Evolutionary conservation across 2,888 invertebrate species (phyloP), one percentile per base, ranked within the genome.

Genomic region (Synanthedon myopaeformis): DNA sequence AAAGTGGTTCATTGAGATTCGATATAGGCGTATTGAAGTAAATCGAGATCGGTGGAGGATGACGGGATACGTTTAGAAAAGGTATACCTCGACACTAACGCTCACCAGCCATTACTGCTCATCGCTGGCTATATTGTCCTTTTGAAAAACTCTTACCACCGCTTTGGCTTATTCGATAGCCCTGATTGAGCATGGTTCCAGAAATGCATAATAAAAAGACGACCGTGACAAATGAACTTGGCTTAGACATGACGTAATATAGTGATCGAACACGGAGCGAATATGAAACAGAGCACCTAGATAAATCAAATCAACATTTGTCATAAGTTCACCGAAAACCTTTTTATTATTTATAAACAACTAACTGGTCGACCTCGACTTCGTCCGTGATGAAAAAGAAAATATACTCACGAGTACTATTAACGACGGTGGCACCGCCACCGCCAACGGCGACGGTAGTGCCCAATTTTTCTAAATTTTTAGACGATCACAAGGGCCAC

Each of bases 1-100:
- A 14, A n/a, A 45, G 13, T 45, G 13, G 6, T 45, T 14, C n/a
- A 45, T 45, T 49, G 49, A 49, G 19, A 23, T 5, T 17, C 19
- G 49, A 12, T 17, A 19, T 23, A 49, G 49, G 11, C 19, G 56
- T 55, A 59, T 57, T 56, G 59, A 62, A 61, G 61, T 60, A 65
- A 66, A 61, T 64, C 61, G 58, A 59, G 55, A 56, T 55, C 49
- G 49, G 12, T 12, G 17, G 10, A 35, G 49, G 49, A 17, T 49
- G 23, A 49, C 19, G 13, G 3, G 13, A 49, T 49, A 49, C 8
- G 19, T 49, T 35, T 35, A 35, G 35, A 49, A 17, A 45, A 49
- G 49, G 49, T 49, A 35, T 8, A 49, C 5, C 49, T 11, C 17
- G 19, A 11, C 49, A 19, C 11, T n/a, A 14, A 10, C 49, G 17